Conservation (phyloP, 2,888 invertebrate genomes). For the Lysandra bellargus region DNA sequence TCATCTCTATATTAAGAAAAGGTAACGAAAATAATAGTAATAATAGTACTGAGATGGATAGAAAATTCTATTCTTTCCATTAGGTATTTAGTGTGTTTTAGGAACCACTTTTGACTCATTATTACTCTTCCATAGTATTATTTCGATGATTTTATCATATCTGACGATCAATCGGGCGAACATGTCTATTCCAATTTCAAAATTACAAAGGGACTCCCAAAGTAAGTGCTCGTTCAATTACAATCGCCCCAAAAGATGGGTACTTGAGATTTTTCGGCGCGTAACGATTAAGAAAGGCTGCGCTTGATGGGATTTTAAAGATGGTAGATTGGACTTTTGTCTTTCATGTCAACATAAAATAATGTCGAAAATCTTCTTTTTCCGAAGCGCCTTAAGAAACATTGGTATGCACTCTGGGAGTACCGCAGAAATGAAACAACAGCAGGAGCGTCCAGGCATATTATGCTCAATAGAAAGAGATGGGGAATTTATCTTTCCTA, state of each 20-base stretch:
- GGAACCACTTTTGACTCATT: background rate
- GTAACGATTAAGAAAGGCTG: background rate
- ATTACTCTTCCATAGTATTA: background rate
- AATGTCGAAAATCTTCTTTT: background rate
- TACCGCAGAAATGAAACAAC: too few relatives aligned
- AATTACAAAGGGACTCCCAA: constrained; percentile 10
- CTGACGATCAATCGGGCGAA: background rate
- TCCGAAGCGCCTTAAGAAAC: too few relatives aligned
- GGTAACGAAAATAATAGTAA: too few relatives aligned
- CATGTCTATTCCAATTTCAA: constrained; percentile 3
- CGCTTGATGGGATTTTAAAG: background rate
- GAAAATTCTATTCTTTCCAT: too few relatives aligned
- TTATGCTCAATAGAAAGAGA: too few relatives aligned
- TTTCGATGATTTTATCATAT: background rate
- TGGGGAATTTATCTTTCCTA: too few relatives aligned
- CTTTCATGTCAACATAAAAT: background rate
- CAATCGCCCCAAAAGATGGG: background rate
- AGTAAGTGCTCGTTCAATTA: constrained; percentile 26
- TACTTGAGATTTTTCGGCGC: constrained; percentile 14
- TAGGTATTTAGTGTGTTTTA: too few relatives aligned
- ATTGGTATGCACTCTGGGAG: too few relatives aligned
- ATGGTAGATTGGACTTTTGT: background rate
- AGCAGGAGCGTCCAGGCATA: too few relatives aligned
- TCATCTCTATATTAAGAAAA: too few relatives aligned
- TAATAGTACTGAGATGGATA: too few relatives aligned